A percentile compares a stretch with the other conserved stretches of the same genome.
phyloP scores from a whole-genome alignment of 2,113 vertebrate species.

The Chionis minor region DNA sequence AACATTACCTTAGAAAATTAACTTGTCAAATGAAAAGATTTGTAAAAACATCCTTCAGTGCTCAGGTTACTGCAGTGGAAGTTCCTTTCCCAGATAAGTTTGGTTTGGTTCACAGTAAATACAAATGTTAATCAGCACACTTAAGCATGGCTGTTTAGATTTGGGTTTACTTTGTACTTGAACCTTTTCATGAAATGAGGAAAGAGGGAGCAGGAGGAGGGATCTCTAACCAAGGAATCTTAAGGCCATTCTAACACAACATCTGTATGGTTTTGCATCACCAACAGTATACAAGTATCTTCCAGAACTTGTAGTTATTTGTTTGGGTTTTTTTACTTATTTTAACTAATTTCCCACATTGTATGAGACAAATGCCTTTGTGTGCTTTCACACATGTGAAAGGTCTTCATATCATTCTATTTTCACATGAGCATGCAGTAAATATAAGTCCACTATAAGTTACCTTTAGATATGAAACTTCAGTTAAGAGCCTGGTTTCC shows the following conservation, averaged over 20 bases:
- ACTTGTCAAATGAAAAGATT: neutral
- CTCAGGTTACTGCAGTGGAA: neutral
- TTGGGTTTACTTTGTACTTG: neutral
- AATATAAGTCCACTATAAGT: neutral
- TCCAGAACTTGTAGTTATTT: neutral
- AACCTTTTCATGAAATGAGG: neutral
- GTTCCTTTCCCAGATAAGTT: neutral
- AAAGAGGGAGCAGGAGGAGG: neutral
- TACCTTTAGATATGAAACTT: neutral
- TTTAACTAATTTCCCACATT: neutral
- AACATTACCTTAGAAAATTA: neutral
- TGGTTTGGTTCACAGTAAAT: neutral
- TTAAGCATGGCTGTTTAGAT: neutral
- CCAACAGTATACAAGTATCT: neutral
- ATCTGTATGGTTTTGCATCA: neutral
- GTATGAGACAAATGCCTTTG: neutral
- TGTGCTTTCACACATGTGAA: neutral
- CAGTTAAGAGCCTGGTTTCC: neutral
- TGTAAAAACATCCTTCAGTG: neutral
- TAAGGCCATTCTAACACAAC: neutral
- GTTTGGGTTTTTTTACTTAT: neutral
- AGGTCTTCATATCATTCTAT: neutral
- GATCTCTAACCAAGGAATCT: neutral
- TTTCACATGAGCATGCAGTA: neutral
- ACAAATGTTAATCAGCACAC: neutral